Conservation (phyloP, 1,140 invertebrate genomes). For the Magallana angulata region DNA sequence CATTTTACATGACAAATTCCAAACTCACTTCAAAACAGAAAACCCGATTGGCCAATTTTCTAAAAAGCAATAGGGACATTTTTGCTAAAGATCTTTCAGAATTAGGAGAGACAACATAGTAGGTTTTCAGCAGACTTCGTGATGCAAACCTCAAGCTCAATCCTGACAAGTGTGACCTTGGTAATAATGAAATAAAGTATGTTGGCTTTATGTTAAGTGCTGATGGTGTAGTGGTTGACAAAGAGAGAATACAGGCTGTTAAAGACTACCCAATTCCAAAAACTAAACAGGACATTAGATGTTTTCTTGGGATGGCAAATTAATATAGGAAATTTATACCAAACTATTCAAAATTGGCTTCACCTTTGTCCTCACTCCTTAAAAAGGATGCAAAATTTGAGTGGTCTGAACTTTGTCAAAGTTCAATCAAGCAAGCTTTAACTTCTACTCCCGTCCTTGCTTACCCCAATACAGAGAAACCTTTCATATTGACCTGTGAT, state of each 20-base stretch:
- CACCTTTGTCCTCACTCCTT: constrained; percentile 28
- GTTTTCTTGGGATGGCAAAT: constrained; percentile 16
- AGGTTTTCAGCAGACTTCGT: constrained; percentile 54
- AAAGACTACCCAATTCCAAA: background rate
- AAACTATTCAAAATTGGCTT: constrained; percentile 4
- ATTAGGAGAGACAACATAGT: too few species aligned
- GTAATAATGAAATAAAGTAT: constrained; percentile 52
- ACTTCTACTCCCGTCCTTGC: constrained; percentile 60
- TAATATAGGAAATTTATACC: constrained; percentile 18
- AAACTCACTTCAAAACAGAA: too few species aligned
- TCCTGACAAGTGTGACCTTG: constrained; percentile 62
- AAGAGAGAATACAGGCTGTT: constrained; percentile 40
- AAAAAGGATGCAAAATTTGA: constrained; percentile 45
- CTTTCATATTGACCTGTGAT: constrained; percentile 51
- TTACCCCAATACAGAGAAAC: constrained; percentile 50
- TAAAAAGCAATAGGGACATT: too few species aligned
- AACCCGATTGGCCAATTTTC: too few species aligned
- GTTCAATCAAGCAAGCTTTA: constrained; percentile 61
- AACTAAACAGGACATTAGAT: constrained; percentile 26
- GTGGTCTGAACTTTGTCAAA: constrained; percentile 62
- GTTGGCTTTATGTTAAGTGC: constrained; percentile 47
- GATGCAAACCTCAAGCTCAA: constrained; percentile 57
- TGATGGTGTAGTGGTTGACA: constrained; percentile 46
- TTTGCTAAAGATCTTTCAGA: too few species aligned
- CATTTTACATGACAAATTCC: too few species aligned